These are phyloP conservation scores for Papio anubis DNA, from an alignment of 2,113 vertebrate genomes.

Conservation along the genomic window DNA sequence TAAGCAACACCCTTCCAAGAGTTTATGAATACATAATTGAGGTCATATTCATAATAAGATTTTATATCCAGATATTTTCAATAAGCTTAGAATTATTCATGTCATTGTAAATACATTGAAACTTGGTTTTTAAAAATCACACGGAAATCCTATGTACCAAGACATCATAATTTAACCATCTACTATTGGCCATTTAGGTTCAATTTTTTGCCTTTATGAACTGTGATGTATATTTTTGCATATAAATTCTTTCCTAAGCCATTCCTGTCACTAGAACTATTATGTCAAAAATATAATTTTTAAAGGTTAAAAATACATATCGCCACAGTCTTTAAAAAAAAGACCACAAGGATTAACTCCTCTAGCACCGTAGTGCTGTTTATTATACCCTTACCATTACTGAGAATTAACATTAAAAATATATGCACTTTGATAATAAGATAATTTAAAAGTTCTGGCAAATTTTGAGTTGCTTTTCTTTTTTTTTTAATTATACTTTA, in stretches of 20 bases:
- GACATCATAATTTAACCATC: not conserved
- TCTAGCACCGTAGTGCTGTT: not conserved
- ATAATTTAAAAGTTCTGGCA: not conserved
- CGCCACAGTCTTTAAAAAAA: constrained; percentile 6
- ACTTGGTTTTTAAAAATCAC: not conserved
- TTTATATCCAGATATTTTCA: not conserved
- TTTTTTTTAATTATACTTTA: not conserved
- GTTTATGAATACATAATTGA: not conserved
- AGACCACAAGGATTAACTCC: not conserved
- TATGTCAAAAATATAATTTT: constrained; percentile 36
- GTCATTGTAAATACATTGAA: not conserved
- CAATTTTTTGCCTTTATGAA: not conserved
- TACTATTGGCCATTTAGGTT: not conserved
- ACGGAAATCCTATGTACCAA: not conserved
- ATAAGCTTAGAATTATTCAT: not conserved
- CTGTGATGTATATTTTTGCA: not conserved
- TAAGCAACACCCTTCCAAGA: not conserved
- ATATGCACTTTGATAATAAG: not conserved
- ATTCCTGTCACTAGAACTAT: constrained; percentile 9
- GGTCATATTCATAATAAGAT: not conserved
- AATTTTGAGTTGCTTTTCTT: not conserved
- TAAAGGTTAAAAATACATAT: not conserved
- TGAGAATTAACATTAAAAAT: not conserved
- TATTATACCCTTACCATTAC: not conserved
- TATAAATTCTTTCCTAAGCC: not conserved